phyloP scores from a whole-genome alignment of 2,888 invertebrate species.

The Campaea margaritaria region DNA sequence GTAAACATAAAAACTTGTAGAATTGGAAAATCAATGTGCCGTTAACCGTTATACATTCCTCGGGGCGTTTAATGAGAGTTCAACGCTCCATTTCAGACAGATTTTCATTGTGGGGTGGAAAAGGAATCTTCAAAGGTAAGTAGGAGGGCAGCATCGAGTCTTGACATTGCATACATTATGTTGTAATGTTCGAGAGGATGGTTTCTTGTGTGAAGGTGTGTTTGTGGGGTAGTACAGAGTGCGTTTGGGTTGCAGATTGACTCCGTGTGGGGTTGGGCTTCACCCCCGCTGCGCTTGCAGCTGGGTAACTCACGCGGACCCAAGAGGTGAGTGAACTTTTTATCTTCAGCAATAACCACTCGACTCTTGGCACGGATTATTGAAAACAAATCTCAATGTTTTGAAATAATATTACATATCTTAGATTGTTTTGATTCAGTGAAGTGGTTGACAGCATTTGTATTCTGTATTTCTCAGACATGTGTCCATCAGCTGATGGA shows the following conservation, averaged over 20 bases:
- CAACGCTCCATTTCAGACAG: constrained; percentile 63
- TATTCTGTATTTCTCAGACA: constrained; percentile 11
- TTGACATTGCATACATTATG: constrained; percentile 74
- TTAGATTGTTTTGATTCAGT: constrained; percentile 42
- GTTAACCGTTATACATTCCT: constrained; percentile 62
- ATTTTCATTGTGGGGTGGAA: constrained; percentile 61
- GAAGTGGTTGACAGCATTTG: constrained; percentile 34
- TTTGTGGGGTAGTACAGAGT: constrained; percentile 48
- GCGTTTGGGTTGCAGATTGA: constrained; percentile 90
- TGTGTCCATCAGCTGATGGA: constrained; percentile 47
- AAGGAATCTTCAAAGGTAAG: constrained; percentile 80
- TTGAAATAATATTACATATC: constrained; percentile 25
- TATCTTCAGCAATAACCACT: constrained; percentile 40
- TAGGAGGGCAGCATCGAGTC: constrained; percentile 49
- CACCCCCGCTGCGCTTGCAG: constrained; percentile 94
- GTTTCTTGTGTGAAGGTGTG: constrained; percentile 52
- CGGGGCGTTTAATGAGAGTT: constrained; percentile 59
- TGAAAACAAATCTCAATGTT: constrained; percentile 47
- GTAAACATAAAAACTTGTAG: constrained; percentile 77
- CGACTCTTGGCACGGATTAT: constrained; percentile 50
- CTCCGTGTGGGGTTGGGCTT: constrained; percentile 98
- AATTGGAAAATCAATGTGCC: constrained; percentile 73
- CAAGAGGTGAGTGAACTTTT: constrained; percentile 75
- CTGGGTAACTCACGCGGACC: constrained; percentile 87
- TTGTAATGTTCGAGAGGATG: constrained; percentile 59